Percentiles rank a stretch among this genome's conserved stretches.
phyloP scores from a whole-genome alignment of 2,113 vertebrate species.

The Notiomystis cincta region DNA sequence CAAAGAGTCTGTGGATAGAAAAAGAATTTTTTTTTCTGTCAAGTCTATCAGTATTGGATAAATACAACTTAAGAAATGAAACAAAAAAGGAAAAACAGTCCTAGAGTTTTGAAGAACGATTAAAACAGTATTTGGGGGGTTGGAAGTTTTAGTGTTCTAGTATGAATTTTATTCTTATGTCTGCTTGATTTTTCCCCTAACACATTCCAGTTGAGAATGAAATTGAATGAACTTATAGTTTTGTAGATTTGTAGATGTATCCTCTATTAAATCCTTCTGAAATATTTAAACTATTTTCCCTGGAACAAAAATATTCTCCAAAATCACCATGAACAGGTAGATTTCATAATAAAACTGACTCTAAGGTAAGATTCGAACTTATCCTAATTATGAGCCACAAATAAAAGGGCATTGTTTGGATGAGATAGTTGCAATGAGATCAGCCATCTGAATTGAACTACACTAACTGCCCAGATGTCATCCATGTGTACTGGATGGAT shows the following conservation, averaged over 20 bases:
- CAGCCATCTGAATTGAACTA: not conserved
- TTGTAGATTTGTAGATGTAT: not conserved
- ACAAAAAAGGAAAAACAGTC: not conserved
- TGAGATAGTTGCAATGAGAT: not conserved
- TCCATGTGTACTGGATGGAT: not conserved
- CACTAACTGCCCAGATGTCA: not conserved
- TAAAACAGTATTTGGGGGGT: not conserved
- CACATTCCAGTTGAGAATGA: not conserved
- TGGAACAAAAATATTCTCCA: not conserved
- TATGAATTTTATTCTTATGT: not conserved
- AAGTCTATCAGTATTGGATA: not conserved
- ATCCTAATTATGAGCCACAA: not conserved
- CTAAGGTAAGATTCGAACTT: not conserved
- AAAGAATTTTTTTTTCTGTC: not conserved
- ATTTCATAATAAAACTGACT: not conserved
- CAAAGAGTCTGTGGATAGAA: not conserved
- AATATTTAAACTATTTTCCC: not conserved
- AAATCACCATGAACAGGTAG: not conserved
- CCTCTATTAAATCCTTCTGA: not conserved
- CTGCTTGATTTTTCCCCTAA: not conserved
- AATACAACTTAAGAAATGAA: not conserved
- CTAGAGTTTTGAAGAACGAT: not conserved
- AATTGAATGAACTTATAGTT: not conserved
- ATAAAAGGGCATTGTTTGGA: not conserved
- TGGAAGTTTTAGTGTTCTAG: not conserved